Evolutionary conservation across 1,140 invertebrate species (phyloP), one percentile per base, ranked within the genome.

Genomic region (Atta colombica): DNA sequence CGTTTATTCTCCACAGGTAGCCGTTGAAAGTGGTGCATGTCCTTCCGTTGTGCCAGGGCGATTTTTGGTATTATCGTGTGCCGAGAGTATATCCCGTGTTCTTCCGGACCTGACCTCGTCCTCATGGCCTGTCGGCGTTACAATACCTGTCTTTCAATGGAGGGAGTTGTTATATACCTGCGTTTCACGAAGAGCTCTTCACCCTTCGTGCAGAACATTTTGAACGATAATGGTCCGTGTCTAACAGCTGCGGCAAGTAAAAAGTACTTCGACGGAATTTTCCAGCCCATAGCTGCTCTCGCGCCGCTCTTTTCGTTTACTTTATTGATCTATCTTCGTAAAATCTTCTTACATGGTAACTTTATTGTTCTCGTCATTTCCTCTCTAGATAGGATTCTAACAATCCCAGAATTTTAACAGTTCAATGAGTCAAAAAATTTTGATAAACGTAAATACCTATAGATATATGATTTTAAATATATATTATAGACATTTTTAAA

Each of bases 91-190:
- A 60, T 39, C 72, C 21, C 55, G 25, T 77, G 86, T 77, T 86
- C 86, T 63, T 87, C 35, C 58, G 81, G 89, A 81, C 63, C 86
- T 90, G 88, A 90, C 89, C 88, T 89, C 88, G 77, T 90, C 89
- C 71, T 74, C 45, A 12, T 55, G 39, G 66, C 21, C 66, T 69
- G 21, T 51, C 58, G 60, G 45, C 45, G 61, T 49, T 78, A 55
- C 51, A 78, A 78, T 85, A 78, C 58, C 77, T 39, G 66, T 71
- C 66, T 71, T 71, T 71, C 77, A 58, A 55, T 60, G 16, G 7
- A 14, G 35, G 28, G 49, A 14, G 16, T 51, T 35, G 53, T 28
- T 74, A n/a, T 88, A 65, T 90, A 89, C 86, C 85, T 89, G 86
- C 84, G 60, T 61, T 72, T 88, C 80, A 88, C 49, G 21, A 31